A percentile compares a stretch with the other conserved stretches of the same genome.
These are phyloP conservation scores for Trissolcus japonicus DNA, from an alignment of 2,888 invertebrate species.

Conservation along the genomic window DNA sequence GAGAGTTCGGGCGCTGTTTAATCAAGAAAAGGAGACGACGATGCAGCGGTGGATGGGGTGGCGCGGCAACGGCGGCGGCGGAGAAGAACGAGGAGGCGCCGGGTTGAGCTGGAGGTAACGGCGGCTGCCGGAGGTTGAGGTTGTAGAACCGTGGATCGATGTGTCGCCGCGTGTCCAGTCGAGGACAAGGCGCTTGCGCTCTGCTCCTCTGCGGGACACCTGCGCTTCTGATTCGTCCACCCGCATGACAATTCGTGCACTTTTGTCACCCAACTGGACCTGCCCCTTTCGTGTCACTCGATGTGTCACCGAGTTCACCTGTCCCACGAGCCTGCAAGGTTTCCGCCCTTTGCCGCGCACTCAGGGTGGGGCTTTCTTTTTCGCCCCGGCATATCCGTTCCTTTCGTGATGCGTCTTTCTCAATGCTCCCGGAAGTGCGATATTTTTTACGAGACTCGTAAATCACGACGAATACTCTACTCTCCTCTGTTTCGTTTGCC, in stretches of 20 bases:
- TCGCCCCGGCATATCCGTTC: constrained; percentile 11
- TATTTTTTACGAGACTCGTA: constrained; percentile 56
- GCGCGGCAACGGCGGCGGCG: constrained; percentile 37
- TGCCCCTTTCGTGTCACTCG: constrained; percentile 50
- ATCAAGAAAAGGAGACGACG: constrained; percentile 67
- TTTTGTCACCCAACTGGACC: constrained; percentile 63
- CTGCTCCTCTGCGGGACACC: constrained; percentile 63
- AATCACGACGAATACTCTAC: constrained; percentile 51
- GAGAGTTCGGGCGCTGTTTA: constrained; percentile 64
- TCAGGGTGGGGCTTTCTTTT: constrained; percentile 51
- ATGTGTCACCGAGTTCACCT: constrained; percentile 42
- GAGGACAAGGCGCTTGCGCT: constrained; percentile 72
- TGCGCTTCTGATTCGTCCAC: constrained; percentile 68
- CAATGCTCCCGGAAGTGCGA: constrained; percentile 49
- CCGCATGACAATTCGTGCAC: constrained; percentile 59
- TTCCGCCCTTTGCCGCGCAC: constrained; percentile 57
- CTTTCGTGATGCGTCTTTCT: constrained; percentile 9
- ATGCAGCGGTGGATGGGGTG: constrained; percentile 48
- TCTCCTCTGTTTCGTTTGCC: constrained; percentile 20
- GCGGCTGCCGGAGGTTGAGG: constrained; percentile 62
- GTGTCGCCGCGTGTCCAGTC: constrained; percentile 74
- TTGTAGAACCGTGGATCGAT: constrained; percentile 73
- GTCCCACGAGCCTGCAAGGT: constrained; percentile 17
- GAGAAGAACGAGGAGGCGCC: constrained; percentile 58
- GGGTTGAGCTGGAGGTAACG: constrained; percentile 52